Evolutionary conservation across 2,797 vertebrate genomes (phyloP), one percentile per base, ranked within the genome.

Genomic region (Sciurus vulgaris): DNA sequence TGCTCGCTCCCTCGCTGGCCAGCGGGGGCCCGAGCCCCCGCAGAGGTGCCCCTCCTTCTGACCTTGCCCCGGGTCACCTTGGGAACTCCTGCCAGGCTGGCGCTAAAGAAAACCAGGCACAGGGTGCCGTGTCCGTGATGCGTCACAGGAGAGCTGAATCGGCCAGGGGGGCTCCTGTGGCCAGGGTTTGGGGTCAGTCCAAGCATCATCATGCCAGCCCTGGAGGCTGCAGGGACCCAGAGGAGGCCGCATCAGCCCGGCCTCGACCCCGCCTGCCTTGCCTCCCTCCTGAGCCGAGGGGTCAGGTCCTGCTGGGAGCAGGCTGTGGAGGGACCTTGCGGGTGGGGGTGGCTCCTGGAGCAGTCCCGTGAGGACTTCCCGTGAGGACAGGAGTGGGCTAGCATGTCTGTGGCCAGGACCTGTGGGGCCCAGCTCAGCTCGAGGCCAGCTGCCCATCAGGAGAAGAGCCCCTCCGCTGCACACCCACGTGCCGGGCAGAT

Each of bases 1-100:
- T 11, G 8, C 17, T 56, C 8, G 0, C 7, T 63, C 76, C 76
- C n/a, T 17, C 10, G 1, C n/a, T 69, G 3, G 20, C 20, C 2
- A 0, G 2, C 65, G n/a, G 24, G 76, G 63, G 63, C 11, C 35
- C 26, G 22, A 56, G 38, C 44, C 67, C 54, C 0, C 0, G 1
- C 2, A 14, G 41, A 78, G 1, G 20, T n/a, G 20, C 17, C n/a
- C 67, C 41, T 5, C 15, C 69, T 86, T 74, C 44, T 47, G 63
- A 5, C 63, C 70, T 33, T 11, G 67, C 26, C 41, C 61, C 12
- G 20, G 28, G 59, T 41, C 47, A 1, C 35, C 33, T 1, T 3
- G 7, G 89, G 35, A 82, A 72, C n/a, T 15, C 38, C 49, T 56
- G n/a, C 65, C 65, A 49, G 30, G 33, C 33, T 35, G 11, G 56